phyloP scores from a whole-genome alignment of 1,140 invertebrate species.

The Capitella teleta region DNA sequence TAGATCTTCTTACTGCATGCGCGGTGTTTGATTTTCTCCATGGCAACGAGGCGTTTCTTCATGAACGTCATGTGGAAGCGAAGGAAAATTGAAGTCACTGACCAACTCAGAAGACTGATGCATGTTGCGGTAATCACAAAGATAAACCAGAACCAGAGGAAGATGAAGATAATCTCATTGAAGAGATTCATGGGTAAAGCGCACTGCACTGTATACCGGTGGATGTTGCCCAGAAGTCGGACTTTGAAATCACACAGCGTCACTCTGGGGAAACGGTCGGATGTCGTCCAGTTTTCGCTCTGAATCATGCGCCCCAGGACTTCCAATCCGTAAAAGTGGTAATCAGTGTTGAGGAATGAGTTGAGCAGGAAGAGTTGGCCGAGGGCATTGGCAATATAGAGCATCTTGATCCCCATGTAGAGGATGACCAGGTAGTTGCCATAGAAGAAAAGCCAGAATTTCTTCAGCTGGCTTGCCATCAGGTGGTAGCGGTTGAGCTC shows the following conservation, averaged over 20 bases:
- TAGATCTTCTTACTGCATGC: not conserved
- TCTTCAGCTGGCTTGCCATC: constrained; percentile 12
- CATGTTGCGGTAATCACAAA: constrained; percentile 8
- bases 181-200: constrained; percentile 48
- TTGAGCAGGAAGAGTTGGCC: constrained; percentile 37
- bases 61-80: not conserved
- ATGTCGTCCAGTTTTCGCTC: constrained; percentile 9
- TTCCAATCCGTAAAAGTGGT: constrained; percentile 30
- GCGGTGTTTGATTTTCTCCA: not conserved
- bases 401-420: constrained; percentile 45
- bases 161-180: constrained; percentile 47
- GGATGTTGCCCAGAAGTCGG: constrained; percentile 19
- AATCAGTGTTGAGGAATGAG: constrained; percentile 29
- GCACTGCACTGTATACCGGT: constrained; percentile 41
- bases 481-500: not conserved
- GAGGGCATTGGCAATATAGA: constrained; percentile 35
- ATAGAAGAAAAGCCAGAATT: constrained; percentile 14
- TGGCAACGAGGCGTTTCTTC: not conserved
- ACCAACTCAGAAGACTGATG: constrained; percentile 1
- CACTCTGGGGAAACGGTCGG: constrained; percentile 5
- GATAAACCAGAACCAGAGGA: constrained; percentile 30
- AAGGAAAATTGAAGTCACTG: not conserved
- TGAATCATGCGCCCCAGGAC: constrained; percentile 23
- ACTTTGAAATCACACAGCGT: constrained; percentile 10
- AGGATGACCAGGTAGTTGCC: constrained; percentile 44